phyloP scores from a whole-genome alignment of 2,797 vertebrate genomes.

The Balearica regulorum region DNA sequence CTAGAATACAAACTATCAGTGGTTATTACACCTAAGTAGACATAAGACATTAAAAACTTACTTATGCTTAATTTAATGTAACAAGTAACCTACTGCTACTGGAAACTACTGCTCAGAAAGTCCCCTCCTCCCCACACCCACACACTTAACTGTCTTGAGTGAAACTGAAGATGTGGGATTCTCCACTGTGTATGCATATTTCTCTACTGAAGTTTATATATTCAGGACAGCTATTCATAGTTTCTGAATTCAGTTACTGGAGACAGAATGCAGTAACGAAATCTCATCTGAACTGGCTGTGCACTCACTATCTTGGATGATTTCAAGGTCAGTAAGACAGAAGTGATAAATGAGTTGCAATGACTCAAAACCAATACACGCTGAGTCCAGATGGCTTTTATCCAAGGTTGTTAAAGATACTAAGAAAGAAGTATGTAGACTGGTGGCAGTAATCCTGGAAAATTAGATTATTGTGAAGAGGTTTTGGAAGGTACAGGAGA shows the following conservation, averaged over 20 bases:
- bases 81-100: not conserved
- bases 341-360: slow-evolving; percentile 52
- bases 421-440: slow-evolving; percentile 37
- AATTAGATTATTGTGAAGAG: slow-evolving; percentile 35
- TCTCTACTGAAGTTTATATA: not conserved
- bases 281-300: slow-evolving; percentile 1
- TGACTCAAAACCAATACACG: slow-evolving; percentile 58
- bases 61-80: not conserved
- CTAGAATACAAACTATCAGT: not conserved
- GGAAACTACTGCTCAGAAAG: not conserved
- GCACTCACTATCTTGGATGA: not conserved
- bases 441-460: slow-evolving; percentile 67
- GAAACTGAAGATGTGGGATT: not conserved
- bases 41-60: not conserved
- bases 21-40: not conserved
- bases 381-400: slow-evolving; percentile 23
- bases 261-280: not conserved
- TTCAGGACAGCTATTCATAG: not conserved
- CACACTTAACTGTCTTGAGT: not conserved
- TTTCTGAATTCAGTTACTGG: not conserved
- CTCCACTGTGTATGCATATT: not conserved
- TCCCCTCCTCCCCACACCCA: not conserved
- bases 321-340: slow-evolving; percentile 26
- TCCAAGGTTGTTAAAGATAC: slow-evolving; percentile 38
- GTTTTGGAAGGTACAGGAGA: slow-evolving; percentile 28